Conservation (phyloP, 2,888 invertebrate species). For the Acronicta leporina region DNA sequence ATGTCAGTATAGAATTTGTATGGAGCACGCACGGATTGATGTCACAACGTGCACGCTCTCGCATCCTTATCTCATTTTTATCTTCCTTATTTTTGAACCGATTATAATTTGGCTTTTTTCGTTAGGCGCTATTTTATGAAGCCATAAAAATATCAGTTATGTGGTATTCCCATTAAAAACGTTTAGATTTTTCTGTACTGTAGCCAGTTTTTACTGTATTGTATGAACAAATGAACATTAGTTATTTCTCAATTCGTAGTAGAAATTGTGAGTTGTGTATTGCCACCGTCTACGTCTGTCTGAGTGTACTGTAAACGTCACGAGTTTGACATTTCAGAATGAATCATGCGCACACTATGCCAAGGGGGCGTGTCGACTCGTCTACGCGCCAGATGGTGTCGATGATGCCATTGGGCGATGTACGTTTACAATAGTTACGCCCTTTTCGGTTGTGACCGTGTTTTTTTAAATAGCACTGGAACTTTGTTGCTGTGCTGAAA, state of each 20-base stretch:
- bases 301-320: slow-evolving; percentile 32
- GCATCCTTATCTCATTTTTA: too few relatives aligned
- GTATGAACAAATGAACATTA: slow-evolving; percentile 3
- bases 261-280: slow-evolving; percentile 22
- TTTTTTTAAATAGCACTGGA: slow-evolving; percentile 18
- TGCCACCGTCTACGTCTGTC: slow-evolving; percentile 28
- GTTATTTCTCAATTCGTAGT: slow-evolving; percentile 13
- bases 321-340: slow-evolving; percentile 60
- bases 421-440: slow-evolving; percentile 54
- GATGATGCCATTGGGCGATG: slow-evolving; percentile 53
- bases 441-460: slow-evolving; percentile 50
- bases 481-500: slow-evolving; percentile 16
- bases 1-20: too few relatives aligned
- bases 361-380: slow-evolving; percentile 64
- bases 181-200: not conserved
- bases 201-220: not conserved
- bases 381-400: slow-evolving; percentile 47
- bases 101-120: too few relatives aligned
- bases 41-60: too few relatives aligned
- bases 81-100: too few relatives aligned
- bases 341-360: slow-evolving; percentile 62
- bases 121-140: too few relatives aligned
- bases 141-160: not conserved
- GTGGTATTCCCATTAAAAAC: not conserved
- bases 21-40: too few relatives aligned